A percentile compares a stretch with the other conserved stretches of the same genome.
Conservation (phyloP, 2,797 vertebrate species). For the Hapalemur alaotrensis region DNA sequence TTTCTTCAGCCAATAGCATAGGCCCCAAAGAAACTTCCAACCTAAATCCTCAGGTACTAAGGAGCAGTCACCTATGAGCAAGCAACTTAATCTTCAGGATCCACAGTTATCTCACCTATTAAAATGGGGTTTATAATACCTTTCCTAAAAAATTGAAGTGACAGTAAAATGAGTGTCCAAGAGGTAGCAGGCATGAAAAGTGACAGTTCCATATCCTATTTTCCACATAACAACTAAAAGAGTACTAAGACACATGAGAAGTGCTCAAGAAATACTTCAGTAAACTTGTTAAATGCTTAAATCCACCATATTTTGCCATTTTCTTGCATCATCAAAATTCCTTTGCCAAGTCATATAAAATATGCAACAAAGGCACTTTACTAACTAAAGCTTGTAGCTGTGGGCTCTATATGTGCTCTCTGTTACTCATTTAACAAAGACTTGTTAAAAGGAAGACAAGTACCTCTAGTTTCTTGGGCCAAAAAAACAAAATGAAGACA, state of each 20-base stretch:
- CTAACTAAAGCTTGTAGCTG: not conserved
- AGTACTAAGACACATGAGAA: not conserved
- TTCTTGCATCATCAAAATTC: not conserved
- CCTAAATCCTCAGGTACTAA: not conserved
- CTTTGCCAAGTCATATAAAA: not conserved
- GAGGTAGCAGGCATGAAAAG: not conserved
- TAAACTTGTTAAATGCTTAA: not conserved
- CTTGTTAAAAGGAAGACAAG: not conserved
- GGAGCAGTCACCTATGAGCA: not conserved
- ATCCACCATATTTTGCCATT: not conserved
- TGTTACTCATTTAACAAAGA: not conserved
- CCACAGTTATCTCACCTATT: not conserved
- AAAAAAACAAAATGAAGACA: not conserved
- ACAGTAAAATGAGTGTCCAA: not conserved
- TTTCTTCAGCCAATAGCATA: not conserved
- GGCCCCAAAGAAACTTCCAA: not conserved
- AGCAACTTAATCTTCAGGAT: not conserved
- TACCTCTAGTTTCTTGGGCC: not conserved
- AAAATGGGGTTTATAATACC: not conserved
- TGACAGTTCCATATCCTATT: not conserved
- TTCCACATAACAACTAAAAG: not conserved
- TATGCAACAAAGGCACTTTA: not conserved
- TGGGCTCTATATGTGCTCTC: not conserved
- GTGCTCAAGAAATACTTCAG: not conserved
- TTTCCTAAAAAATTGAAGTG: not conserved